Evolutionary conservation across 37 sponge, comb jelly and placozoan genomes (phyloP), one percentile per base, ranked within the genome.

Genomic region (Cliona cf. orientalis): DNA sequence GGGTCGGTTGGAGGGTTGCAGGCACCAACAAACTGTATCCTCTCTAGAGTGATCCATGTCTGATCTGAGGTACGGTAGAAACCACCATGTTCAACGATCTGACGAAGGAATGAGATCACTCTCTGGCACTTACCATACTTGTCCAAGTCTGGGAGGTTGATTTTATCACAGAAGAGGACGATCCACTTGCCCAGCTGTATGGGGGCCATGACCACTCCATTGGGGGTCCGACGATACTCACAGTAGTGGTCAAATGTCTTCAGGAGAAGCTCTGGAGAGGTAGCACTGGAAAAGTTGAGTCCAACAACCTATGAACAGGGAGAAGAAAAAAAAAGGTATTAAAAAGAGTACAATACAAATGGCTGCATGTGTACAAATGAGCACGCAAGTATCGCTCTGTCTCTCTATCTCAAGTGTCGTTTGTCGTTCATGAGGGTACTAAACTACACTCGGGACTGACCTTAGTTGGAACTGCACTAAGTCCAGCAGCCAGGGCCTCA

Each of bases 1-100:
- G 98, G 98, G 43, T 97, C 98, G 21, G 98, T 95, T 55, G 98
- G 98, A 46, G 98, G 98, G 75, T 97, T 97, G 46, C 98, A 97
- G 0, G 98, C 98, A 0, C 98, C 98, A 3, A 97, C 98, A 77
- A 97, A 95, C 91, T 97, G 98, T 32, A 97, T 88, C 56, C 95
- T 79, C 79, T 97, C 95, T 75, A 97, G 69, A 4, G 69, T 84
- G 46, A 97, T 88, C 95, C 95, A 97, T 19, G 91, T 93, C 71
- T 95, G 98, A 79, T 95, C 95, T 0, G 95, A 83, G 60, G 91
- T 83, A 0, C 95, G 74, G 73, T 95, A 97, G 88, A 97, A 97
- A 14, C 98, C 98, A 42, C 92, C 92, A 55, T 95, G 95, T 56
- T 97, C 93, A 37, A 97, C 98, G 41, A 97, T 93, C 83, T 97